Conservation (phyloP, 2,113 vertebrate genomes). For the Tichodroma muraria region DNA sequence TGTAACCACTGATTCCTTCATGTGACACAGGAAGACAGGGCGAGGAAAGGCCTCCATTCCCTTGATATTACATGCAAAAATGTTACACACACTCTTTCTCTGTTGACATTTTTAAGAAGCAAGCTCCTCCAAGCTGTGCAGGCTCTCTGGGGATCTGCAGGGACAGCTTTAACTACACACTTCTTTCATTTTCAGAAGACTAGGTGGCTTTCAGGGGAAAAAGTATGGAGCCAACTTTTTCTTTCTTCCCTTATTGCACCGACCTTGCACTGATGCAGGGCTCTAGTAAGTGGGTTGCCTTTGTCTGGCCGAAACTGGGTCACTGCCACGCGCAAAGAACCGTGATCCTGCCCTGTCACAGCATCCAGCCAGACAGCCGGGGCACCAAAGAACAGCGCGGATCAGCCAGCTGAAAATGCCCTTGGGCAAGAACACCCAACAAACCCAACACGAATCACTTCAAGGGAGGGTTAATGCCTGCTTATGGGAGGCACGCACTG, state of each 20-base stretch:
- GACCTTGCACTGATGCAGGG: neutral
- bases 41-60: neutral
- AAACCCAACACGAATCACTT: neutral
- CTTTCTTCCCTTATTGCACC: too few species aligned
- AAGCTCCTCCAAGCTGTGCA: neutral
- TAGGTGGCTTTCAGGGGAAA: neutral
- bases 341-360: neutral
- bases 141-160: neutral
- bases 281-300: neutral
- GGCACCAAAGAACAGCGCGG: neutral
- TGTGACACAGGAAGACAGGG: neutral
- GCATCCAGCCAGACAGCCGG: neutral
- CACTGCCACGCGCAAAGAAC: neutral
- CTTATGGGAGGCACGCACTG: neutral
- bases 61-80: neutral
- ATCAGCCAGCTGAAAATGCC: neutral
- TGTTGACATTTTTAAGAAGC: neutral
- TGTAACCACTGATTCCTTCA: neutral
- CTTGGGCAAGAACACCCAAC: neutral
- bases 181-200: neutral
- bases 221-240: neutral
- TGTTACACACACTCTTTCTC: neutral
- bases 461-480: neutral
- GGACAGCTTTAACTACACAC: neutral
- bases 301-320: neutral